Base-by-base conservation (phyloP, 1,140 invertebrate genomes). In the Drosophila seguyi region DNA sequence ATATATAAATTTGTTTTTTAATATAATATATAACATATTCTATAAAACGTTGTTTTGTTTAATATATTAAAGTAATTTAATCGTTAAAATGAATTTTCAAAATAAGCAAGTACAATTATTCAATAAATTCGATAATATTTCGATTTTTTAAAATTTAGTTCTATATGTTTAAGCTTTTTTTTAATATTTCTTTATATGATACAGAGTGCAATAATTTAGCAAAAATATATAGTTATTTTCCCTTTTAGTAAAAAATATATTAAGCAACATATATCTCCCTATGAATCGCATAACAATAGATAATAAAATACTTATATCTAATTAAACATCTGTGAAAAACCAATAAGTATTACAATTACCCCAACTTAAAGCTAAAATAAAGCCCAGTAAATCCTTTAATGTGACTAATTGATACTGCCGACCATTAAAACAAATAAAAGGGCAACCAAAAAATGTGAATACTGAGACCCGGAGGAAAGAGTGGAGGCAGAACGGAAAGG, bases 331-430 rank as follows among this genome's bases (percentile, higher is more conserved):
- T 27, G n/a, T 14, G 18, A 27, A 44, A 42, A 8, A 16, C 2
- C 4, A 36, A 53, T n/a, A 16, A n/a, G 6, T n/a, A 38, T 25
- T 6, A 38, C 20, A 34, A 50, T 60, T 27, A 31, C n/a, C 1
- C 13, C 20, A 20, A 27, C 14, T 62, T 65, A 27, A 68, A 66
- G 22, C 13, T 42, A 4, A 41, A 20, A 25, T 38, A 42, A 8
- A 20, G 16, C 59, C 25, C 38, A 39, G 62, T 47, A 81, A 71
- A 79, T 74, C 68, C 78, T 68, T 75, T 75, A 86, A 86, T 86
- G 69, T 61, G 61, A 38, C 78, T 65, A 75, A 86, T 79, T 81
- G 82, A 66, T 85, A 71, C 47, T 53, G 45, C 53, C 62, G 55
- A 7, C 50, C 63, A 85, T 85, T 85, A 84, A 69, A 68, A 39